Percentiles rank a stretch among this genome's conserved stretches.
These are phyloP conservation scores for Galeopterus variegatus DNA, from an alignment of 2,113 vertebrate species.

Conservation along the genomic window DNA sequence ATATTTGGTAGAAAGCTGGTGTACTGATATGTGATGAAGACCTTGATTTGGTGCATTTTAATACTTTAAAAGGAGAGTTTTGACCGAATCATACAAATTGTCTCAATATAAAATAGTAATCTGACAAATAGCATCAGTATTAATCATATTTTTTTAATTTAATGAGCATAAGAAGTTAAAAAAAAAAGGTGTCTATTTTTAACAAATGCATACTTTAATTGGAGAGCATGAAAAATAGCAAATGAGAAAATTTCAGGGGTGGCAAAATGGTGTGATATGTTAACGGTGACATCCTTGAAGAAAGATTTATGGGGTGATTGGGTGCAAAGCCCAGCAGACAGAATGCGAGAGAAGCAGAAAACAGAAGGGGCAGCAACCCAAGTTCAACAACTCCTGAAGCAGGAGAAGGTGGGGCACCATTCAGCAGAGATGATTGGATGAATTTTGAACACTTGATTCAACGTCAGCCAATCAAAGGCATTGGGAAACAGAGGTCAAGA, in stretches of 20 bases:
- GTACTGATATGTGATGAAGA: neutral
- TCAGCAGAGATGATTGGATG: neutral
- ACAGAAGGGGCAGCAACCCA: neutral
- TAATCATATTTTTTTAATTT: neutral
- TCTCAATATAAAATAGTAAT: neutral
- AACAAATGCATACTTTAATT: neutral
- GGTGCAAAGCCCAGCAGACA: neutral
- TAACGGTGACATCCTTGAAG: neutral
- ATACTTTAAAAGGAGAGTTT: neutral
- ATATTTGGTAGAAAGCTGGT: neutral
- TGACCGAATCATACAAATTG: neutral
- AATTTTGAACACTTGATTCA: neutral
- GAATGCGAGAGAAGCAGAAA: neutral
- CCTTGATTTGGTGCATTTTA: neutral
- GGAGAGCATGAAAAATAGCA: neutral
- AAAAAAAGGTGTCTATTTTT: neutral
- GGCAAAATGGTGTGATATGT: neutral
- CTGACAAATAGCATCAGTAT: neutral
- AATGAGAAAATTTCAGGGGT: neutral
- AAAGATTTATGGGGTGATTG: neutral
- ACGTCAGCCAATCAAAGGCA: neutral
- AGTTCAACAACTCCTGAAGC: neutral
- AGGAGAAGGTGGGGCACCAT: rapidly evolving
- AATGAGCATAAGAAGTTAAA: neutral
- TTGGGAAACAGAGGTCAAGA: neutral